These are phyloP conservation scores for Rhorus exstirpatorius DNA, from an alignment of 2,888 invertebrate species.

Conservation along the genomic window DNA sequence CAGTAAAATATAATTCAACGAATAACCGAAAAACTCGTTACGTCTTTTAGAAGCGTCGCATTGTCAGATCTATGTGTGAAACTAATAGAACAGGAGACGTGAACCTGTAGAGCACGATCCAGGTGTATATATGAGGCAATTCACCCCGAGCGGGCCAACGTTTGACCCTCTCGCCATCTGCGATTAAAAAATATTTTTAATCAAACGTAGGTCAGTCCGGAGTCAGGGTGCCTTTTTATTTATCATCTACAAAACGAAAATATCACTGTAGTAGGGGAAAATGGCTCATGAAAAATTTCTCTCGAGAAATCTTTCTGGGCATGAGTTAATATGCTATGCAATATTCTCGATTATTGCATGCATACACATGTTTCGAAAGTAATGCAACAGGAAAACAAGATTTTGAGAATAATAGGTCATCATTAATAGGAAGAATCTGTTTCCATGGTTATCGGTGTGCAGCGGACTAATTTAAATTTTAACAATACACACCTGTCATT, in stretches of 20 bases:
- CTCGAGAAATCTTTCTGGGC: too few relatives aligned
- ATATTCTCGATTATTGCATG: not conserved
- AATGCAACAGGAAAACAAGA: not conserved
- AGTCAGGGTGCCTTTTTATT: too few relatives aligned
- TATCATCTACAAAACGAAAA: too few relatives aligned
- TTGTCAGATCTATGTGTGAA: not conserved
- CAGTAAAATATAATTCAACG: not conserved
- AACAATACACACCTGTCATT: too few relatives aligned
- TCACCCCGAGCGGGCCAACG: too few relatives aligned
- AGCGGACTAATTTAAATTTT: conserved; percentile 6
- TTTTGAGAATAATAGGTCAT: conserved; percentile 1
- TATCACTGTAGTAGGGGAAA: too few relatives aligned
- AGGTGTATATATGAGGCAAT: too few relatives aligned
- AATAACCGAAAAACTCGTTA: not conserved
- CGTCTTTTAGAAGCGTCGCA: not conserved
- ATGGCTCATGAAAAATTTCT: too few relatives aligned
- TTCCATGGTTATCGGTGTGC: conserved; percentile 18
- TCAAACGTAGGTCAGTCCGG: too few relatives aligned
- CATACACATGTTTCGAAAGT: not conserved
- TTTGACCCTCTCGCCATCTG: too few relatives aligned
- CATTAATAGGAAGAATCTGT: conserved; percentile 10
- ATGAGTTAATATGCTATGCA: not conserved
- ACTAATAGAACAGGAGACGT: not conserved
- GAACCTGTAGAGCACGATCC: too few relatives aligned
- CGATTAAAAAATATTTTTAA: too few relatives aligned